A percentile compares a stretch with the other conserved stretches of the same genome.
Evolutionary conservation across 2,113 vertebrate species (phyloP).

Genomic region (Regulus satrapa): DNA sequence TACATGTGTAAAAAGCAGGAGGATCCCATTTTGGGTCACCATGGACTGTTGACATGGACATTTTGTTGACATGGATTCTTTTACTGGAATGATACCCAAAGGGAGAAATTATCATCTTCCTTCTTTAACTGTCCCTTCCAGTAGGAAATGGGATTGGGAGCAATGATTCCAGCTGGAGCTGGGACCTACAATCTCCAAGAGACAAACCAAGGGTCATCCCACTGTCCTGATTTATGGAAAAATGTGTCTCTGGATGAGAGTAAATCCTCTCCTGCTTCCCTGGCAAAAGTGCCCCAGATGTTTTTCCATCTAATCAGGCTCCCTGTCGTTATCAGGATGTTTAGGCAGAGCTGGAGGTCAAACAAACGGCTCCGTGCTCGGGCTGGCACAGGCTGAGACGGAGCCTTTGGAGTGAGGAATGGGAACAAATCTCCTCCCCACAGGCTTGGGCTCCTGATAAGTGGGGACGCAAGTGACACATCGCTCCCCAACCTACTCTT

Average conservation of each 20-base stretch:
- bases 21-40: neutral
- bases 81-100: neutral
- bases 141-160: neutral
- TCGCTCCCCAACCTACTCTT: neutral
- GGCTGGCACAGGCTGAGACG: neutral
- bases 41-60: neutral
- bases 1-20: neutral
- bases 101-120: neutral
- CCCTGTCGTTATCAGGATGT: neutral
- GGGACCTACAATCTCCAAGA: neutral
- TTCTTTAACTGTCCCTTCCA: neutral
- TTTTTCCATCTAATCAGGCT: neutral
- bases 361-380: neutral
- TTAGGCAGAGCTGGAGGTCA: neutral
- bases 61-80: neutral
- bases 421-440: neutral
- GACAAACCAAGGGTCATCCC: neutral
- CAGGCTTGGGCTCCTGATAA: neutral
- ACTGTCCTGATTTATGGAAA: neutral
- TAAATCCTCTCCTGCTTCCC: neutral
- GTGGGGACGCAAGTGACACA: neutral
- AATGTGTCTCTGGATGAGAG: neutral
- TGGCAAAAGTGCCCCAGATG: neutral
- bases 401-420: neutral
- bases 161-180: neutral